phyloP scores from a whole-genome alignment of 2,797 vertebrate species.

The Oreonectes daqikongensis region DNA sequence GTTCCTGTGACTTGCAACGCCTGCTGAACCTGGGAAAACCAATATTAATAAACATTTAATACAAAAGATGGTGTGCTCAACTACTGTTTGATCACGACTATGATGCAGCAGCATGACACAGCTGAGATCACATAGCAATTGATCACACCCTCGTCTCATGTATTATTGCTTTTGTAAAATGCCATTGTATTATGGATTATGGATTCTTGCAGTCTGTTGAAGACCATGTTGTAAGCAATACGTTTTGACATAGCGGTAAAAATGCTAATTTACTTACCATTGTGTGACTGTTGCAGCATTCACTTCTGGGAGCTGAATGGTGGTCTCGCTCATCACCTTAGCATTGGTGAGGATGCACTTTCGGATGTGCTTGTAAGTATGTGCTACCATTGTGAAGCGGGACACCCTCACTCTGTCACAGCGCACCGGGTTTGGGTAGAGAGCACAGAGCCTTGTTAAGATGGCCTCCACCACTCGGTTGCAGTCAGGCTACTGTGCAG shows the following conservation, averaged over 20 bases:
- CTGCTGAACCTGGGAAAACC: neutral
- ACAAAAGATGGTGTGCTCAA: neutral
- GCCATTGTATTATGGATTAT: too few species aligned
- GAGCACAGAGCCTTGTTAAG: neutral
- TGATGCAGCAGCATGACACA: neutral
- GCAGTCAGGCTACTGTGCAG: slow-evolving; percentile 2
- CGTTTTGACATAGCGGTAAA: neutral
- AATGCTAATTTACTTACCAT: slow-evolving; percentile 3
- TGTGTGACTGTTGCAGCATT: neutral
- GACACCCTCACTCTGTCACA: neutral
- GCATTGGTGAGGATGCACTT: slow-evolving; percentile 6
- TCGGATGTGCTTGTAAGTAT: neutral
- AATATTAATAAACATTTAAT: neutral
- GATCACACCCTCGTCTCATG: neutral
- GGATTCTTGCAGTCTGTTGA: too few species aligned
- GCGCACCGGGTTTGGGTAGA: neutral
- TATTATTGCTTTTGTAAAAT: too few species aligned
- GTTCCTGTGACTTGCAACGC: neutral
- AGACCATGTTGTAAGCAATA: too few species aligned
- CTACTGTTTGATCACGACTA: neutral
- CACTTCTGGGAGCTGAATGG: neutral
- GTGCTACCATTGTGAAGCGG: neutral
- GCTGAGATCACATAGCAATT: neutral
- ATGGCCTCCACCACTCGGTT: neutral
- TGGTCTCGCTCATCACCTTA: neutral